These are phyloP conservation scores for Otolemur crassicaudatus DNA, from an alignment of 2,797 vertebrate genomes.

Conservation along the genomic window DNA sequence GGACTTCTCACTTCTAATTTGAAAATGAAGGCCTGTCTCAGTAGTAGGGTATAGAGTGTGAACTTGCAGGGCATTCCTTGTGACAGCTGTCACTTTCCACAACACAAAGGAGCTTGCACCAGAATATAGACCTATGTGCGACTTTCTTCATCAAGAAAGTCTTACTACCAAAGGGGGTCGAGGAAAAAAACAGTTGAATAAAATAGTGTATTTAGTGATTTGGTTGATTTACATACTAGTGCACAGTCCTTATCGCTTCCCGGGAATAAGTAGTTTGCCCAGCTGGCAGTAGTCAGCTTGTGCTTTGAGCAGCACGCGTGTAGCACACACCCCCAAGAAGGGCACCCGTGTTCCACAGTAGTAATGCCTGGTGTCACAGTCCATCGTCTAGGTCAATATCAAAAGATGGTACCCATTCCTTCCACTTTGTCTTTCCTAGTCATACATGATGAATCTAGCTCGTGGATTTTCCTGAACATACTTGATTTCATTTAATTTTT, in stretches of 20 bases:
- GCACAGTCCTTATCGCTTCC: neutral
- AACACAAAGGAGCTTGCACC: neutral
- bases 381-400: neutral
- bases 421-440: conserved; percentile 14
- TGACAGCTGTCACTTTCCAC: neutral
- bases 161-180: neutral
- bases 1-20: neutral
- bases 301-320: neutral
- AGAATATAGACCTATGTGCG: neutral
- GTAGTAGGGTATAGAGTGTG: neutral
- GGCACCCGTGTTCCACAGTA: neutral
- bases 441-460: neutral
- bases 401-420: neutral
- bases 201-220: neutral
- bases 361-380: neutral
- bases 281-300: neutral
- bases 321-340: neutral
- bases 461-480: conserved; percentile 16
- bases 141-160: neutral
- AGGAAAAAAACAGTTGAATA: neutral
- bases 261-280: neutral
- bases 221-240: neutral
- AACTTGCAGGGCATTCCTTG: neutral
- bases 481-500: conserved; percentile 24
- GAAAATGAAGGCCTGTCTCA: neutral